Evolutionary conservation across 2,797 vertebrate species (phyloP).

Genomic region (Galagoides demidoff): DNA sequence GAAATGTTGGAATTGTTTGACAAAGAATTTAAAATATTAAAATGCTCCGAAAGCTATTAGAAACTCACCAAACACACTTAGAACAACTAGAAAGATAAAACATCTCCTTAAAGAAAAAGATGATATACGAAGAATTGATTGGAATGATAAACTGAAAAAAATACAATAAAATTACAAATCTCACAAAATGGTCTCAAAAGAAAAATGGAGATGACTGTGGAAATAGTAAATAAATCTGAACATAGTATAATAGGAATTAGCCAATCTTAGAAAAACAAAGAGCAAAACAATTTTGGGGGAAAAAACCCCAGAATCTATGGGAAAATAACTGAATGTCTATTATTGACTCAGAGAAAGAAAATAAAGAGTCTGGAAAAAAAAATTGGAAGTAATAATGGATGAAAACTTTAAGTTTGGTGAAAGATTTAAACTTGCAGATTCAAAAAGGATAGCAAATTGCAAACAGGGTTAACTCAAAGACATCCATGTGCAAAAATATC

Average conservation of each 20-base stretch:
- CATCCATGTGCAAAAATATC: not conserved
- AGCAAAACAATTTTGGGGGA: not conserved
- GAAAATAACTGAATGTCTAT: not conserved
- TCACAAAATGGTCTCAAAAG: not conserved
- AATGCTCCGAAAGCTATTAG: not conserved
- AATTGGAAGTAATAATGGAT: not conserved
- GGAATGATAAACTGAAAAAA: not conserved
- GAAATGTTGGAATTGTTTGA: not conserved
- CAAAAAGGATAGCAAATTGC: not conserved
- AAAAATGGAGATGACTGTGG: not conserved
- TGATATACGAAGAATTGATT: not conserved
- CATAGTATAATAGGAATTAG: not conserved
- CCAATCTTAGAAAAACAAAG: not conserved
- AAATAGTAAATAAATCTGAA: not conserved
- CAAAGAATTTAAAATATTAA: constrained; percentile 4
- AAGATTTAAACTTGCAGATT: not conserved
- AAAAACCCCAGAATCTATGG: not conserved
- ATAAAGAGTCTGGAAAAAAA: not conserved
- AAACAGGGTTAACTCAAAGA: not conserved
- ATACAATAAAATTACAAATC: not conserved
- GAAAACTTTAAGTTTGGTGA: not conserved
- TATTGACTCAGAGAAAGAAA: not conserved
- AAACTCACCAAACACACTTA: not conserved
- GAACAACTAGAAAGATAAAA: not conserved
- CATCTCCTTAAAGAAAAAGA: not conserved